These are phyloP conservation scores for Acanthaster planci DNA, from an alignment of 35 echinoderm and acorn worm species.

Conservation along the genomic window DNA sequence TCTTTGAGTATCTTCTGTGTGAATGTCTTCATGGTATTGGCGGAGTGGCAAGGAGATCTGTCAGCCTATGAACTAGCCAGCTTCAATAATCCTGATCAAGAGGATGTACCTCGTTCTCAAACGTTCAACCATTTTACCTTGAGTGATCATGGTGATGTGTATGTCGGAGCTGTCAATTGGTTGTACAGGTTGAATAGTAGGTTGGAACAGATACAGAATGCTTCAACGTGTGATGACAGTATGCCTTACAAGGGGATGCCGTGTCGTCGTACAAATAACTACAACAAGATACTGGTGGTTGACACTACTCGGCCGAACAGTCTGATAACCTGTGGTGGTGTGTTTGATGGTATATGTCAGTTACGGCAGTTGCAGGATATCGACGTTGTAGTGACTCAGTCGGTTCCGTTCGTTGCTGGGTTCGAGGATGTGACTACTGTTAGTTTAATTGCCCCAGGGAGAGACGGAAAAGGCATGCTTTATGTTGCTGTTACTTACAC, in stretches of 20 bases:
- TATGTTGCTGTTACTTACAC: slow-evolving; percentile 1
- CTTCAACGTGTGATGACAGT: not conserved
- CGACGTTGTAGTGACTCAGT: not conserved
- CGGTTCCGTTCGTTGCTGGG: not conserved
- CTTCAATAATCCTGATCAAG: not conserved
- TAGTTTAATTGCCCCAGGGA: slow-evolving; percentile 3
- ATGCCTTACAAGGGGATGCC: not conserved
- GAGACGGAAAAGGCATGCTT: not conserved
- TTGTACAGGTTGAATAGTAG: not conserved
- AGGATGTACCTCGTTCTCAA: not conserved
- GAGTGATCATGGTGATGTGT: not conserved
- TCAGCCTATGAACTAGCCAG: not conserved
- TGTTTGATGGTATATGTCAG: not conserved
- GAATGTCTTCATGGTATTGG: too few relatives aligned
- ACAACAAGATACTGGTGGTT: slow-evolving; percentile 40
- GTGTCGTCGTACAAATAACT: not conserved
- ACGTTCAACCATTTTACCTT: slow-evolving; percentile 11
- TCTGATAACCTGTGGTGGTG: slow-evolving; percentile 36
- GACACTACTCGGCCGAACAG: not conserved
- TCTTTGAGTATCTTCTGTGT: too few relatives aligned
- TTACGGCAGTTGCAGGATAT: not conserved
- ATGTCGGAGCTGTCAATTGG: slow-evolving; percentile 13
- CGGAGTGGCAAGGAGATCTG: not conserved
- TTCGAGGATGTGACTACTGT: not conserved
- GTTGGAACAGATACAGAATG: slow-evolving; percentile 7